Percentiles rank a stretch among this genome's conserved stretches.
These are phyloP conservation scores for Cartodere bifasciata DNA, from an alignment of 2,888 invertebrate genomes.

Conservation along the genomic window DNA sequence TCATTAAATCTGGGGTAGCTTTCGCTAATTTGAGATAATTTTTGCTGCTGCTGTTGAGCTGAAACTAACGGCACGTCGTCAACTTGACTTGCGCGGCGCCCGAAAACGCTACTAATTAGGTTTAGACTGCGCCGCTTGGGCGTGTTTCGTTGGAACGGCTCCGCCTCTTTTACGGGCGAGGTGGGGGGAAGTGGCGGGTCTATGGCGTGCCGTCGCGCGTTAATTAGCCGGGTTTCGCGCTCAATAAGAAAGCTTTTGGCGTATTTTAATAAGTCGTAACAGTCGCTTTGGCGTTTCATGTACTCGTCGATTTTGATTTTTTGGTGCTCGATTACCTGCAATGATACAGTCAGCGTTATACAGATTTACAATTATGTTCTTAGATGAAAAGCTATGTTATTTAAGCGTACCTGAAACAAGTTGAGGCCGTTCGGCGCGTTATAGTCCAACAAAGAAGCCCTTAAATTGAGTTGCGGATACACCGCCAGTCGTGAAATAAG, in stretches of 20 bases:
- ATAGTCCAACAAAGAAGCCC: conserved; percentile 77
- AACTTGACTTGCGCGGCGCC: conserved; percentile 43
- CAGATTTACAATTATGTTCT: background rate
- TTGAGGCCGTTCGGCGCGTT: conserved; percentile 85
- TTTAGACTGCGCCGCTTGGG: conserved; percentile 65
- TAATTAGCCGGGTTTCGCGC: conserved; percentile 63
- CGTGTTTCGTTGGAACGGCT: conserved; percentile 51
- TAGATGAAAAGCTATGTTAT: background rate
- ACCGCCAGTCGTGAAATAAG: conserved; percentile 75
- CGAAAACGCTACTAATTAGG: conserved; percentile 49
- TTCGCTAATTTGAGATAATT: conserved; percentile 23
- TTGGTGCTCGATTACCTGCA: conserved; percentile 59
- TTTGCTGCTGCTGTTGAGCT: too few relatives aligned
- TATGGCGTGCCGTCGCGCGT: conserved; percentile 49
- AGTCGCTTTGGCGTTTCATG: conserved; percentile 46
- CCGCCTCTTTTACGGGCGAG: conserved; percentile 20
- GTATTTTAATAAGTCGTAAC: conserved; percentile 54
- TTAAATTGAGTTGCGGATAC: conserved; percentile 78
- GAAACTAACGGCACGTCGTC: conserved; percentile 24
- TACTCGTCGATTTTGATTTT: conserved; percentile 80
- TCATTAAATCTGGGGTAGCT: conserved; percentile 32
- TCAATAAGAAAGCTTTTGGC: conserved; percentile 69
- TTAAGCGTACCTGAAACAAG: conserved; percentile 62
- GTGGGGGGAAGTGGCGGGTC: conserved; percentile 25
- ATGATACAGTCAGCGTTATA: conserved; percentile 12